Conservation (phyloP, 2,113 vertebrate species). For the Pelobates fuscus region DNA sequence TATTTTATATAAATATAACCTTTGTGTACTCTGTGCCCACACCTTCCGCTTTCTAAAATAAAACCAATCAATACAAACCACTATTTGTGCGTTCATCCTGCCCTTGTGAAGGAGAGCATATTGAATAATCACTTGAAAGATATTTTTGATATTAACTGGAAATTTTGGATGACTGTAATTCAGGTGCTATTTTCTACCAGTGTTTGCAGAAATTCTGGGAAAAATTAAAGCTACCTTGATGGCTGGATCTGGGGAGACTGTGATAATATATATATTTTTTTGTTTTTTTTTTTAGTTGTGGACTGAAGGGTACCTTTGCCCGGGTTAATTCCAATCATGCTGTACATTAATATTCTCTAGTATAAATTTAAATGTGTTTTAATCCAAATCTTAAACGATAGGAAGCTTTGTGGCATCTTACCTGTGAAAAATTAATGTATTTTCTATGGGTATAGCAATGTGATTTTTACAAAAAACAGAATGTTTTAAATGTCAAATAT, state of each 20-base stretch:
- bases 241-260: not conserved
- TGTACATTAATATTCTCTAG: not conserved
- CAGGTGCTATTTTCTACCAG: too few species aligned
- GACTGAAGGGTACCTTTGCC: not conserved
- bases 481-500: constrained; percentile 78
- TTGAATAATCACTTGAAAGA: too few species aligned
- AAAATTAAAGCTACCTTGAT: too few species aligned
- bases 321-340: not conserved
- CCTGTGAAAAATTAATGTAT: constrained; percentile 75
- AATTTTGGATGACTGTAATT: too few species aligned
- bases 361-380: not conserved
- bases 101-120: too few species aligned
- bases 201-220: too few species aligned
- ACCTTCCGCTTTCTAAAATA: too few species aligned
- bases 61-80: too few species aligned
- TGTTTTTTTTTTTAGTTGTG: not conserved
- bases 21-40: too few species aligned
- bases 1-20: too few species aligned
- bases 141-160: too few species aligned
- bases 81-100: too few species aligned
- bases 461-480: constrained; percentile 80
- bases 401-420: constrained; percentile 45
- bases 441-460: constrained; percentile 71
- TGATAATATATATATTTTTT: not conserved
- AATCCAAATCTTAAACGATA: not conserved